Evolutionary conservation across 2,888 invertebrate genomes (phyloP).

Genomic region (Penaeus monodon): DNA sequence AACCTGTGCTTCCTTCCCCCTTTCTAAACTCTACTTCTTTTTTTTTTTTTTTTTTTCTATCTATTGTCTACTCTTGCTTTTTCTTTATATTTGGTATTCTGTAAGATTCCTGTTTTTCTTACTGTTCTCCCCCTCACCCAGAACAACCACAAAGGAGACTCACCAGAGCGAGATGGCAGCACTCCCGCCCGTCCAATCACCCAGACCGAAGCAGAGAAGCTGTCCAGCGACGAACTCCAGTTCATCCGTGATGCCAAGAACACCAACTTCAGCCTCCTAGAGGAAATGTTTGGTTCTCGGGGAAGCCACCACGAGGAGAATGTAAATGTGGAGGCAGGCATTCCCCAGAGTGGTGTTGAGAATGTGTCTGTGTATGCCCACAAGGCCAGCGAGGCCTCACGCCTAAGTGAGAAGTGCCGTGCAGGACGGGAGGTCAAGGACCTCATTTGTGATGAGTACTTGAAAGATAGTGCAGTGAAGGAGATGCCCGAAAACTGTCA

Average conservation of each 20-base stretch:
- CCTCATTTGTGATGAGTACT: constrained; percentile 53
- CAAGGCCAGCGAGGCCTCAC: constrained; percentile 47
- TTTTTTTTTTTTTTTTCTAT: no score
- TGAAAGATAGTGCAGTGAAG: constrained; percentile 48
- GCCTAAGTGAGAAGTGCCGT: constrained; percentile 57
- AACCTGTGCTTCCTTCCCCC: no score
- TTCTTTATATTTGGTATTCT: no score
- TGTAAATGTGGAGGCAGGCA: neutral
- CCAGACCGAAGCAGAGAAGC: constrained; percentile 49
- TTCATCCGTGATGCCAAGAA: constrained; percentile 59
- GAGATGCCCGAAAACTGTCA: constrained; percentile 43
- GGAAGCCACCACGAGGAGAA: constrained; percentile 36
- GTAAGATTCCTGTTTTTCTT: no score
- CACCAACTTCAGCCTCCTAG: constrained; percentile 59
- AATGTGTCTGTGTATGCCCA: constrained; percentile 55
- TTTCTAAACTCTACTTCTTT: no score
- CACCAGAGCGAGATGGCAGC: constrained; percentile 57
- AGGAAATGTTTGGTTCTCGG: constrained; percentile 62
- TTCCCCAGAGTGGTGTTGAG: constrained; percentile 42
- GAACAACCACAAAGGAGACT: constrained; percentile 49
- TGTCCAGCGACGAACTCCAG: constrained; percentile 55
- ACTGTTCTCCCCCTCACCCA: neutral
- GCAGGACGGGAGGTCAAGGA: constrained; percentile 55
- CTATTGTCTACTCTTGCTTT: no score
- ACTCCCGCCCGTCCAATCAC: constrained; percentile 28